Evolutionary conservation across 2,797 vertebrate species (phyloP), one percentile per base, ranked within the genome.

Genomic region (Oreortyx pictus): DNA sequence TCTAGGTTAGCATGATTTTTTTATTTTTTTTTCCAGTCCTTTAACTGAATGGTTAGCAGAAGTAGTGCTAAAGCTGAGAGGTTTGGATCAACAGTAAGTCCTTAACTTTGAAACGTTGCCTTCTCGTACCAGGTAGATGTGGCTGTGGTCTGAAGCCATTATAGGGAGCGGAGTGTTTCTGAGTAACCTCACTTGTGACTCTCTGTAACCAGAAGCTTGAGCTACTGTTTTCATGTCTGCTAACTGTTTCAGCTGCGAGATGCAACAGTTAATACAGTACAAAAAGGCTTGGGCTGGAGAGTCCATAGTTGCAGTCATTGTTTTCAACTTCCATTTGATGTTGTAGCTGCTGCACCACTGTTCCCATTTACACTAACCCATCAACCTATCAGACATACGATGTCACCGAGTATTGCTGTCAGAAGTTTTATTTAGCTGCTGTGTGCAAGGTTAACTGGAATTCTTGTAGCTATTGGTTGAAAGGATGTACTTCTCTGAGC

Each of bases 371-470:
- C 7, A 4, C n/a, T n/a, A 8, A 57, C 37, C n/a, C 43, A 41
- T 27, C 31, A 33, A 7, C 37, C n/a, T 33, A 27, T 54, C 0
- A 9, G 8, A 76, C 13, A 8, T 0, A 0, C 61, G 41, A 62
- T 31, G 35, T 25, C 12, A 24, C 3, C 41, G 35, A 8, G 12
- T 1, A 0, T 33, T 88, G 54, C 10, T 18, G 50, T 77, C 9
- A 56, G 50, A 43, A 68, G 39, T 52, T 27, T 16, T 17, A n/a
- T 60, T 77, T 75, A 54, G 6, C 44, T 80, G 25, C 43, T 29
- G 17, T 29, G 7, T 70, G 73, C 0, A 1, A n/a, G 47, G 24
- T 8, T 72, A 78, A 50, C 15, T 59, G 18, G 79, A 76, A 29
- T 66, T 61, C 7, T 49, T 73, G 17, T 47, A 67, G 39, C 41